These are phyloP conservation scores for Saguinus midas DNA, from an alignment of 2,113 vertebrate species.

Conservation along the genomic window DNA sequence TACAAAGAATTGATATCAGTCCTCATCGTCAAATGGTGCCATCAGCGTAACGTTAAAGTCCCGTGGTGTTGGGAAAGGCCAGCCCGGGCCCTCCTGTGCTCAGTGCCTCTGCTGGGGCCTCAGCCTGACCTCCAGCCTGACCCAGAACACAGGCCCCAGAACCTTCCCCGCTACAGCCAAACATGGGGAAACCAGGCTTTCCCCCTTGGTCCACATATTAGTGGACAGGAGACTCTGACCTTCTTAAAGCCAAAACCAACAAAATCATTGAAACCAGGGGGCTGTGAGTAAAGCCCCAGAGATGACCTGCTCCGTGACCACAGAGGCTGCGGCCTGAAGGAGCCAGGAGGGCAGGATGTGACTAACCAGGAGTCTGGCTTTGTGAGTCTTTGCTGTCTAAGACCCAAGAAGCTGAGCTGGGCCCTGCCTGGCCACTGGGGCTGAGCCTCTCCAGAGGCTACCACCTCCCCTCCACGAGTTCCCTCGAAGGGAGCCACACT, in stretches of 20 bases:
- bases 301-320: rapidly evolving
- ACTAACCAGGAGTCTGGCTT: background rate
- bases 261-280: too few relatives aligned
- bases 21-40: rapidly evolving
- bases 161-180: rapidly evolving
- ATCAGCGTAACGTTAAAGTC: rapidly evolving
- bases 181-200: rapidly evolving
- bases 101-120: rapidly evolving
- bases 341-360: background rate
- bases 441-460: background rate
- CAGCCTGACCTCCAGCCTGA: rapidly evolving
- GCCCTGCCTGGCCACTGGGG: background rate
- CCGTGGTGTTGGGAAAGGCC: rapidly evolving
- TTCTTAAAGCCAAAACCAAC: background rate
- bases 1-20: rapidly evolving
- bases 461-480: rapidly evolving
- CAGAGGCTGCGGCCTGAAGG: rapidly evolving
- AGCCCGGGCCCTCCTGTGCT: rapidly evolving
- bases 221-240: rapidly evolving
- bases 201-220: rapidly evolving
- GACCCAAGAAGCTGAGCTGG: rapidly evolving
- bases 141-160: background rate
- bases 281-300: rapidly evolving
- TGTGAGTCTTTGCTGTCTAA: background rate
- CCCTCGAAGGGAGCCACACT: rapidly evolving